Conservation (phyloP, 2,888 invertebrate species). For the Acronicta psi region DNA sequence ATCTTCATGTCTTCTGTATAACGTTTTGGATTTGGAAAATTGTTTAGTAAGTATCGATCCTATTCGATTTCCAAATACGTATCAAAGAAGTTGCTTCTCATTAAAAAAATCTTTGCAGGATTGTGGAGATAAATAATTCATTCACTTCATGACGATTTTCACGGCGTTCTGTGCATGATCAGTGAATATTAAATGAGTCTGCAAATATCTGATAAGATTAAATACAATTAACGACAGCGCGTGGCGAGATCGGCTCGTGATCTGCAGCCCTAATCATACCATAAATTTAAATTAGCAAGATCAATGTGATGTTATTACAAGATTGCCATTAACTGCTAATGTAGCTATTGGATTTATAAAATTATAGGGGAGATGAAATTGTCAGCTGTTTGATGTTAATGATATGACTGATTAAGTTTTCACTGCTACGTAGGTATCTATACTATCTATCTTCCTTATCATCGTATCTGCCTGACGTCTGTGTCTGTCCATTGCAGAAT, state of each 20-base stretch:
- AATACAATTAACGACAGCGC: conserved; percentile 62
- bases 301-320: conserved; percentile 86
- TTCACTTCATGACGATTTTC: conserved; percentile 29
- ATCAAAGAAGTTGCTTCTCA: background rate
- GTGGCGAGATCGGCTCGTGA: conserved; percentile 76
- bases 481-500: too few relatives aligned
- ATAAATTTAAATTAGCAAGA: conserved; percentile 86
- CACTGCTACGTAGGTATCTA: too few relatives aligned
- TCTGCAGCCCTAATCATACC: conserved; percentile 83
- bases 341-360: conserved; percentile 35
- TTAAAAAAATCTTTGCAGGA: conserved; percentile 8
- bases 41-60: background rate
- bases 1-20: background rate
- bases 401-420: conserved; percentile 2
- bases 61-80: background rate
- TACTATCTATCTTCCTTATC: background rate
- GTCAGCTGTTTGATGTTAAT: background rate
- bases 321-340: conserved; percentile 76
- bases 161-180: conserved; percentile 34
- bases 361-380: conserved; percentile 7
- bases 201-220: conserved; percentile 43
- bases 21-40: background rate
- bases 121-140: conserved; percentile 19
- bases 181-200: conserved; percentile 48
- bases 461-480: too few relatives aligned